These are phyloP conservation scores for Litoditis marina DNA, from an alignment of 2,888 invertebrate species.

Conservation along the genomic window DNA sequence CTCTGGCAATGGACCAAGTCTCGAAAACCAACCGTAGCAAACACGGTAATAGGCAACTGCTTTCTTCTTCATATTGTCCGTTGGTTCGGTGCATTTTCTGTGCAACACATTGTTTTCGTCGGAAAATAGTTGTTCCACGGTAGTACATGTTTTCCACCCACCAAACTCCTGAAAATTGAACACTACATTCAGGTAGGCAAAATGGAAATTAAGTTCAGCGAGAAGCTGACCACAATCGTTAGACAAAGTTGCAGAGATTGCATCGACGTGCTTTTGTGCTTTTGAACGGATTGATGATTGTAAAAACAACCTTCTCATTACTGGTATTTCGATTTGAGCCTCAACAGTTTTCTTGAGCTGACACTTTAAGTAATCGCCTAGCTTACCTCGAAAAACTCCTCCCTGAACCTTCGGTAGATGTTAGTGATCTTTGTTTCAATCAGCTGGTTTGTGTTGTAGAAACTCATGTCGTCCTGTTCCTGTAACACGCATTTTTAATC, in stretches of 20 bases:
- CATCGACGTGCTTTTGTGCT: no score
- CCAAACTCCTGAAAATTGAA: conserved; percentile 14
- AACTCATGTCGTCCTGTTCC: conserved; percentile 60
- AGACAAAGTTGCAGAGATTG: no score
- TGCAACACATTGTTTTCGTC: conserved; percentile 33
- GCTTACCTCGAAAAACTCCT: conserved; percentile 31
- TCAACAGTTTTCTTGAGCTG: no score
- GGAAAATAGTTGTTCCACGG: conserved; percentile 7
- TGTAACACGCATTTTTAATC: background rate
- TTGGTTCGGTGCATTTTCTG: conserved; percentile 19
- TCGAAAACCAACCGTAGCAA: conserved; percentile 31
- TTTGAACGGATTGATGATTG: no score
- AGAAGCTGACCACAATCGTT: no score
- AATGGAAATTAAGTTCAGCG: background rate
- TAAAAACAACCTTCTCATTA: no score
- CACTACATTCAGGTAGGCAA: background rate
- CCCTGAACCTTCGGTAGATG: conserved; percentile 27
- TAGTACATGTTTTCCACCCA: conserved; percentile 11
- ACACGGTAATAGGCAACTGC: conserved; percentile 35
- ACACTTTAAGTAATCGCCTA: no score
- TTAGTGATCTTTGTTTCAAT: conserved; percentile 51
- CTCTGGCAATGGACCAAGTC: no score
- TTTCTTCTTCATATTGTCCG: conserved; percentile 24
- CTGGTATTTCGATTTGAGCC: no score
- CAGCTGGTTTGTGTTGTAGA: conserved; percentile 54